Evolutionary conservation across 2,797 vertebrate genomes (phyloP).

Genomic region (Schizopygopsis malacanthus): DNA sequence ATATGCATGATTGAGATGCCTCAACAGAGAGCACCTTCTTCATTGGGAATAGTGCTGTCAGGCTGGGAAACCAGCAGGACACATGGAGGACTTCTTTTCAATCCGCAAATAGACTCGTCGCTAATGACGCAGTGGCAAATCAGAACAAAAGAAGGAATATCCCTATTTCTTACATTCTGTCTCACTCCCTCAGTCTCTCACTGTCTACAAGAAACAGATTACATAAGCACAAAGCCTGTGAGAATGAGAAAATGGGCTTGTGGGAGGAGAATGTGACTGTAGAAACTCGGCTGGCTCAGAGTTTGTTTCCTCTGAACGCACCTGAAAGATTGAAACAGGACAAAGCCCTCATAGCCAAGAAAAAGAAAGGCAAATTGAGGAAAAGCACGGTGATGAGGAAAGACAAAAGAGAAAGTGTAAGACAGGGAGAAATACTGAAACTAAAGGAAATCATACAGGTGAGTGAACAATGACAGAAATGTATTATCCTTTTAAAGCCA

Average conservation of each 20-base stretch:
- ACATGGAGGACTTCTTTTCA: background rate
- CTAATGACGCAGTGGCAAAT: background rate
- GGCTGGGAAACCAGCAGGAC: conserved; percentile 12
- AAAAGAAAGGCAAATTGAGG: conserved; percentile 44
- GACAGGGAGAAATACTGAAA: conserved; percentile 35
- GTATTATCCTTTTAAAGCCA: conserved; percentile 8
- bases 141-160: conserved; percentile 20
- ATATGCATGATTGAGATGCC: conserved; percentile 15
- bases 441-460: conserved; percentile 3
- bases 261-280: conserved; percentile 47
- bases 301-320: conserved; percentile 4
- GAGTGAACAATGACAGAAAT: background rate
- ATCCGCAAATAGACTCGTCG: conserved; percentile 5
- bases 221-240: conserved; percentile 26
- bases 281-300: conserved; percentile 42
- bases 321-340: conserved; percentile 55
- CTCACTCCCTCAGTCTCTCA: background rate
- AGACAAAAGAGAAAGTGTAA: conserved; percentile 50
- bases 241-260: conserved; percentile 35
- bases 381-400: conserved; percentile 1
- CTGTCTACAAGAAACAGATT: conserved; percentile 6
- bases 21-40: background rate
- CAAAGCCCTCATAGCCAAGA: conserved; percentile 52
- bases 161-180: conserved; percentile 9
- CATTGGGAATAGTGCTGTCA: background rate